These are phyloP conservation scores for Helicoverpa zea DNA, from an alignment of 1,140 invertebrate species.

Conservation along the genomic window DNA sequence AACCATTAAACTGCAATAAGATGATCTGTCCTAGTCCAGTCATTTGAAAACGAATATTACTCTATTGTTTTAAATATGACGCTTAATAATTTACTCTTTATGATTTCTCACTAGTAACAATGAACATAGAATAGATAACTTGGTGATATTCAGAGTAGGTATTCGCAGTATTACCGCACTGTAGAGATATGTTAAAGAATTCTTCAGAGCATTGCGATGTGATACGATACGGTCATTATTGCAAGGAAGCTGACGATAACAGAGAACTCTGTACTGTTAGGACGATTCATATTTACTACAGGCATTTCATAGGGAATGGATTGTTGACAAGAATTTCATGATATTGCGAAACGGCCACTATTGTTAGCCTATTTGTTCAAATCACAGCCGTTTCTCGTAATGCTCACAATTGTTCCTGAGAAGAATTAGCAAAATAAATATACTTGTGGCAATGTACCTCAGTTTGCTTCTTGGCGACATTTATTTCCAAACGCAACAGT, in stretches of 20 bases:
- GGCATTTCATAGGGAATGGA: slow-evolving; percentile 29
- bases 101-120: neutral
- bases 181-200: slow-evolving; percentile 9
- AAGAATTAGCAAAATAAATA: too few relatives aligned
- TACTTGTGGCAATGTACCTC: too few relatives aligned
- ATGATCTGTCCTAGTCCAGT: neutral
- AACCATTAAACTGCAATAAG: too few relatives aligned
- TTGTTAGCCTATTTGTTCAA: slow-evolving; percentile 9
- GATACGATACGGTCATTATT: slow-evolving; percentile 47
- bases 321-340: slow-evolving; percentile 43
- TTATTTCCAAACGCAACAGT: too few relatives aligned
- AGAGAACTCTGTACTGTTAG: slow-evolving; percentile 29
- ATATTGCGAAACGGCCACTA: slow-evolving; percentile 7
- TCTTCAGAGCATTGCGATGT: slow-evolving; percentile 28
- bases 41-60: neutral
- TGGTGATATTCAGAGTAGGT: neutral
- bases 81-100: neutral
- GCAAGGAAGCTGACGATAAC: slow-evolving; percentile 43
- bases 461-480: too few relatives aligned
- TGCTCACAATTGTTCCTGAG: too few relatives aligned
- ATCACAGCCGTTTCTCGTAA: neutral
- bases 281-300: slow-evolving; percentile 44
- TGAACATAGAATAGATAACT: neutral
- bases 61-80: neutral
- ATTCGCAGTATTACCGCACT: slow-evolving; percentile 5